Conservation (phyloP, 2,888 invertebrate genomes). For the Odontocerum albicorne region DNA sequence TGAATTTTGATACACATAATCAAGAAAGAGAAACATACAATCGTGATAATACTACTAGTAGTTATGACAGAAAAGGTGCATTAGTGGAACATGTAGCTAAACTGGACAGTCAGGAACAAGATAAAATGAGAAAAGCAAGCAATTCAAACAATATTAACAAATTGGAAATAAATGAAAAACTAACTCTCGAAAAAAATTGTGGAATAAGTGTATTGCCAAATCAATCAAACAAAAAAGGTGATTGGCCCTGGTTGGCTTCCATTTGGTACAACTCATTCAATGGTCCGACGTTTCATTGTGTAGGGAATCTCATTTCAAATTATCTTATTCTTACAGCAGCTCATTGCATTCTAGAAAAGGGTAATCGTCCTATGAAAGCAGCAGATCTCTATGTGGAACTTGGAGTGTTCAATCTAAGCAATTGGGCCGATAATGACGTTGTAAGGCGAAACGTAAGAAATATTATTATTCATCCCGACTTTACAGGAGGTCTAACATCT, state of each 20-base stretch:
- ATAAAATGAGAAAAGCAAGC: too few relatives aligned
- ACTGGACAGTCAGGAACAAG: too few relatives aligned
- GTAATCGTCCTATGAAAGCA: slow-evolving; percentile 35
- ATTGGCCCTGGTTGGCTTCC: slow-evolving; percentile 49
- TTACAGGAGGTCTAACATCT: slow-evolving; percentile 30
- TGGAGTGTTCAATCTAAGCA: slow-evolving; percentile 39
- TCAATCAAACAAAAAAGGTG: slow-evolving; percentile 38
- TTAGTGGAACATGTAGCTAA: too few relatives aligned
- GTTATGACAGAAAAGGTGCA: too few relatives aligned
- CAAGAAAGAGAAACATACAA: too few relatives aligned
- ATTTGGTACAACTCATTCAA: slow-evolving; percentile 41
- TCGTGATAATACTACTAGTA: too few relatives aligned
- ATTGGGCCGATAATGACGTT: slow-evolving; percentile 31
- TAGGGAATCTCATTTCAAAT: slow-evolving; percentile 44
- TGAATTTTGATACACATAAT: too few relatives aligned
- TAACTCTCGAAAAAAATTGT: not conserved
- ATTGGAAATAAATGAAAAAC: not conserved
- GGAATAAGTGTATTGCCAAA: not conserved
- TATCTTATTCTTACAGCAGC: slow-evolving; percentile 41
- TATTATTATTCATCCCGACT: slow-evolving; percentile 37
- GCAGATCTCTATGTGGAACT: slow-evolving; percentile 35
- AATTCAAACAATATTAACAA: not conserved
- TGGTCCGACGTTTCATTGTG: slow-evolving; percentile 44
- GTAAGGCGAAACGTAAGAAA: slow-evolving; percentile 36
- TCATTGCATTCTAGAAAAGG: slow-evolving; percentile 31